Evolutionary conservation across 2,113 vertebrate genomes (phyloP).

Genomic region (Myiozetetes cayanensis): DNA sequence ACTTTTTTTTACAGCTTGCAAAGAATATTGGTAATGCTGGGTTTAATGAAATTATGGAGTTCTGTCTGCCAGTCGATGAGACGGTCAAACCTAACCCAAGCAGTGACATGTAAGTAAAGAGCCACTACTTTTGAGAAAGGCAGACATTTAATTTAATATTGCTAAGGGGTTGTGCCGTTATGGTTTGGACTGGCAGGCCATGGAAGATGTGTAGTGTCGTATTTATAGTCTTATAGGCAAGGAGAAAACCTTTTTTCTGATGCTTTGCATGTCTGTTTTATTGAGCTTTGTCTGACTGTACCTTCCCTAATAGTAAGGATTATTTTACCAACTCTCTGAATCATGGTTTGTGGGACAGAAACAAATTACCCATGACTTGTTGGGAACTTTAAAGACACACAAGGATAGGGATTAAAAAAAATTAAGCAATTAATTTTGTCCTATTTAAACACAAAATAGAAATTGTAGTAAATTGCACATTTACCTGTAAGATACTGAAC

Average conservation of each 20-base stretch:
- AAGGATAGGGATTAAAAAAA: not conserved
- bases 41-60: slow-evolving; percentile 98
- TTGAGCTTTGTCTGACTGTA: not conserved
- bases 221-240: not conserved
- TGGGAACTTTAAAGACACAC: not conserved
- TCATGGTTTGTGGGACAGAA: not conserved
- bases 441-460: not conserved
- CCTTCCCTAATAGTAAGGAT: not conserved
- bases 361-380: not conserved
- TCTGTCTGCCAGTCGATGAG: slow-evolving; percentile 79
- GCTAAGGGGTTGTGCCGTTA: not conserved
- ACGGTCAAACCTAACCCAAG: slow-evolving; percentile 83
- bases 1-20: slow-evolving; percentile 82
- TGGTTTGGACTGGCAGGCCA: not conserved
- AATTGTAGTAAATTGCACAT: not conserved
- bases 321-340: not conserved
- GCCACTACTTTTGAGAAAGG: not conserved
- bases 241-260: not conserved
- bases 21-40: slow-evolving; percentile 96
- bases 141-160: not conserved
- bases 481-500: not conserved
- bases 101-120: slow-evolving; percentile 91
- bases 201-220: not conserved
- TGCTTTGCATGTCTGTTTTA: not conserved
- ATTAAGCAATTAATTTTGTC: not conserved